Percentiles rank a stretch among this genome's conserved stretches.
Evolutionary conservation across 53 echinoderm and acorn worm species (phyloP).

Genomic region (Paelopatides confundens): DNA sequence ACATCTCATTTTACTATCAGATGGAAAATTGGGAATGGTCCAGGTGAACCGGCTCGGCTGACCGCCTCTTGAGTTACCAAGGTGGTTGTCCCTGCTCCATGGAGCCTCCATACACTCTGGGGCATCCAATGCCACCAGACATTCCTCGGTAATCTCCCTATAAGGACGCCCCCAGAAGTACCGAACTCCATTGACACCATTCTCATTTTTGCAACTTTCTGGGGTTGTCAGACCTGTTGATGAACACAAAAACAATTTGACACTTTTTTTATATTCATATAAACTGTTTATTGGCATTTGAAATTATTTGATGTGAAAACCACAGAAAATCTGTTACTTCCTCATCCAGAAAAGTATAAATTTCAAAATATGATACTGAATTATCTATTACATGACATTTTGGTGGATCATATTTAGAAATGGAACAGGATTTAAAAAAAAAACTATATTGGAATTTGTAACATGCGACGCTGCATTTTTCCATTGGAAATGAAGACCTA

Average conservation of each 20-base stretch:
- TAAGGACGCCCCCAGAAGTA: conserved; percentile 92
- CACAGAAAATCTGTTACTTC: not conserved
- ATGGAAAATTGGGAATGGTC: conserved; percentile 91
- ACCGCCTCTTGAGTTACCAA: conserved; percentile 86
- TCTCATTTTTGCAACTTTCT: conserved; percentile 20
- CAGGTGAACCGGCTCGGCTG: conserved; percentile 75
- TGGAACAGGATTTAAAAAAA: too few species aligned
- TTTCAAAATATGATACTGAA: too few species aligned
- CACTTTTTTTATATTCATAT: too few species aligned
- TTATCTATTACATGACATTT: too few species aligned
- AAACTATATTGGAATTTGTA: too few species aligned
- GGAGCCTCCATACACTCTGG: conserved; percentile 92
- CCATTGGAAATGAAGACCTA: too few species aligned
- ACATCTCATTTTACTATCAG: conserved; percentile 70
- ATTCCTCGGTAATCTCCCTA: conserved; percentile 65
- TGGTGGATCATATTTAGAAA: too few species aligned
- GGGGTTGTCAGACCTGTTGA: not conserved
- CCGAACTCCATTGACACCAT: conserved; percentile 57
- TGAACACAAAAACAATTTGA: not conserved
- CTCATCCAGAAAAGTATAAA: too few species aligned
- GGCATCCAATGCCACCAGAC: conserved; percentile 84
- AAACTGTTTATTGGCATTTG: too few species aligned
- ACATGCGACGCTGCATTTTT: too few species aligned
- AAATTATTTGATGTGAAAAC: too few species aligned
- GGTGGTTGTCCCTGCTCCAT: conserved; percentile 95